phyloP scores from a whole-genome alignment of 23 tunicate species.

The Styela plicata region DNA sequence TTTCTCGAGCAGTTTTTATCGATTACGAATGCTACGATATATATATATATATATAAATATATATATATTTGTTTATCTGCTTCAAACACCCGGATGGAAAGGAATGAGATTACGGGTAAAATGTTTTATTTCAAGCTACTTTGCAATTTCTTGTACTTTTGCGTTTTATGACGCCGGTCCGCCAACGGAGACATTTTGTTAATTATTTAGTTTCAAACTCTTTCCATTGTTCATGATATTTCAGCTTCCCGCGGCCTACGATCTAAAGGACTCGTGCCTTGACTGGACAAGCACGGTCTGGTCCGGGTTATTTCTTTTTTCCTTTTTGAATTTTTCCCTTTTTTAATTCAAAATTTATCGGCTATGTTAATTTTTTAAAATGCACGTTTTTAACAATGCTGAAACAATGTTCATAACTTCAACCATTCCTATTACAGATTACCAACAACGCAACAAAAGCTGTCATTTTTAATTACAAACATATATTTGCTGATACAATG shows the following conservation, averaged over 20 bases:
- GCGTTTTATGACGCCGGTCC: no score
- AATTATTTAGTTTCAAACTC: no score
- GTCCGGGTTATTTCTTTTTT: background rate
- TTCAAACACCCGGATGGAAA: no score
- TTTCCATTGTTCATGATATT: no score
- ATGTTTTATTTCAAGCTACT: no score
- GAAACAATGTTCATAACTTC: background rate
- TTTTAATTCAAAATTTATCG: background rate
- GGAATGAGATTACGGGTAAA: no score
- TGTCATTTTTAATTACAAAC: conserved; percentile 3
- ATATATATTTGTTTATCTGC: no score
- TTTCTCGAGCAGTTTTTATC: background rate
- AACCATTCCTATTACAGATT: background rate
- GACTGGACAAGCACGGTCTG: background rate
- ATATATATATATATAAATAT: no score
- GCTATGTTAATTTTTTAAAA: background rate
- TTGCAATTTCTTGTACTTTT: no score
- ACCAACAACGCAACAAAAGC: background rate
- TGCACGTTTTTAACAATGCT: background rate
- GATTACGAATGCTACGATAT: no score
- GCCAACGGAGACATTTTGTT: no score
- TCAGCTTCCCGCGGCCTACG: no score
- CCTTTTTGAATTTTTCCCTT: background rate
- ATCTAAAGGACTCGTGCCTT: background rate
- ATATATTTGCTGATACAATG: background rate